phyloP scores from a whole-genome alignment of 2,888 invertebrate species.

The Dicyrtoma fusca region DNA sequence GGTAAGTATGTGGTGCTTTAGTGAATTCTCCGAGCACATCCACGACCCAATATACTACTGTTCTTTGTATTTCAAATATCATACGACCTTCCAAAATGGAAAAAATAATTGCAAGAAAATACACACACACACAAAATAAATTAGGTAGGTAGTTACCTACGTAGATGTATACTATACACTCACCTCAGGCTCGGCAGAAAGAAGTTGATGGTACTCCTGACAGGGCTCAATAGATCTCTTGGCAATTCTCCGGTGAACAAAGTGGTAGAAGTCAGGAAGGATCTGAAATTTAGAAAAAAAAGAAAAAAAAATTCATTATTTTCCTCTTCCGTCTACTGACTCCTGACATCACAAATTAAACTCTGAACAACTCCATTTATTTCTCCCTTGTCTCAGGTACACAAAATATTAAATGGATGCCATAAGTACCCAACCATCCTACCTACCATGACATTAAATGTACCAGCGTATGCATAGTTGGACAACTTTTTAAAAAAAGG shows the following conservation, averaged over 20 bases:
- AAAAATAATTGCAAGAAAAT: too few relatives aligned
- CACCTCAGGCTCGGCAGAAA: constrained; percentile 76
- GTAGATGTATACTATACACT: constrained; percentile 57
- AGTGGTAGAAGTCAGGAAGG: constrained; percentile 82
- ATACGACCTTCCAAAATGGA: too few relatives aligned
- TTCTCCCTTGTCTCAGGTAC: neutral
- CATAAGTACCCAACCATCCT: neutral
- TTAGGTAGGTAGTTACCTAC: too few relatives aligned
- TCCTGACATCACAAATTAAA: too few relatives aligned
- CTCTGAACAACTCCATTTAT: neutral
- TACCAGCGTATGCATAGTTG: neutral
- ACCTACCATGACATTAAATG: neutral
- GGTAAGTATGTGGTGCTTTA: too few relatives aligned
- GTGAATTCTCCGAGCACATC: too few relatives aligned
- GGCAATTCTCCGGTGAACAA: constrained; percentile 76
- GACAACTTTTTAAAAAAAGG: neutral
- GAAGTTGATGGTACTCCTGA: constrained; percentile 69
- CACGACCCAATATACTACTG: too few relatives aligned
- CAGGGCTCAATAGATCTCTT: constrained; percentile 77
- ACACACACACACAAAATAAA: too few relatives aligned
- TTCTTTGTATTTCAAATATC: too few relatives aligned
- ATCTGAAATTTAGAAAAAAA: constrained; percentile 69
- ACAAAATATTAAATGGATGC: neutral
- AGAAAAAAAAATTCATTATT: constrained; percentile 32
- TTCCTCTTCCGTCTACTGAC: neutral